These are phyloP conservation scores for Podotricha telesiphe DNA, from an alignment of 2,888 invertebrate species.

Conservation along the genomic window DNA sequence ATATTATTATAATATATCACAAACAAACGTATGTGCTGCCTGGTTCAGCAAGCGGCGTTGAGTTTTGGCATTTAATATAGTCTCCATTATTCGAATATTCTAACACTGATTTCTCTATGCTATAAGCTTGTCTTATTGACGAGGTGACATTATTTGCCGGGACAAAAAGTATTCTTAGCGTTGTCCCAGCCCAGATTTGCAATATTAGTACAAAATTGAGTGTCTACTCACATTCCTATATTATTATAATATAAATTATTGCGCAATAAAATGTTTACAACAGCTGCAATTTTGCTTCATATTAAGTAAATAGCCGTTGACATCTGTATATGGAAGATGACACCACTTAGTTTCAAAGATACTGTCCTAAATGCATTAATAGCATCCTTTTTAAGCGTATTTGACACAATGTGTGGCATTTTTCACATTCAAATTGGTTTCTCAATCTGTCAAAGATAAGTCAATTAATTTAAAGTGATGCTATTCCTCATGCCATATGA, in stretches of 20 bases:
- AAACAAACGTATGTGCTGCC: no score
- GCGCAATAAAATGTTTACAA: not conserved
- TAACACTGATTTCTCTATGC: no score
- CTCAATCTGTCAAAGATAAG: slow-evolving; percentile 41
- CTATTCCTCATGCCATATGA: slow-evolving; percentile 26
- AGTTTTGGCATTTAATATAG: no score
- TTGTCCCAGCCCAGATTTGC: no score
- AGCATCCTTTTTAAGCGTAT: slow-evolving; percentile 28
- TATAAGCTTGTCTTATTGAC: no score
- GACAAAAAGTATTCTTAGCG: no score
- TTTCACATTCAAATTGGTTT: slow-evolving; percentile 39
- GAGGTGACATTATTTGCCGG: no score
- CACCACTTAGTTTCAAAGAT: slow-evolving; percentile 29
- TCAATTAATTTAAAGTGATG: slow-evolving; percentile 34
- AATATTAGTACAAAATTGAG: no score
- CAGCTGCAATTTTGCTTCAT: slow-evolving; percentile 12
- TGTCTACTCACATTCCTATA: no score
- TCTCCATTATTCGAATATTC: no score
- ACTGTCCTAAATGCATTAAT: slow-evolving; percentile 35
- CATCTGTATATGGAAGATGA: slow-evolving; percentile 16
- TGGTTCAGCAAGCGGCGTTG: no score
- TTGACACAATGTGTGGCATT: slow-evolving; percentile 30
- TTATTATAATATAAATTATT: not conserved
- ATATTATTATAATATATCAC: no score
- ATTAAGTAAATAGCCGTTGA: slow-evolving; percentile 13